Base-by-base conservation (phyloP, 2,888 invertebrate genomes). In the Neoascia interrupta region DNA sequence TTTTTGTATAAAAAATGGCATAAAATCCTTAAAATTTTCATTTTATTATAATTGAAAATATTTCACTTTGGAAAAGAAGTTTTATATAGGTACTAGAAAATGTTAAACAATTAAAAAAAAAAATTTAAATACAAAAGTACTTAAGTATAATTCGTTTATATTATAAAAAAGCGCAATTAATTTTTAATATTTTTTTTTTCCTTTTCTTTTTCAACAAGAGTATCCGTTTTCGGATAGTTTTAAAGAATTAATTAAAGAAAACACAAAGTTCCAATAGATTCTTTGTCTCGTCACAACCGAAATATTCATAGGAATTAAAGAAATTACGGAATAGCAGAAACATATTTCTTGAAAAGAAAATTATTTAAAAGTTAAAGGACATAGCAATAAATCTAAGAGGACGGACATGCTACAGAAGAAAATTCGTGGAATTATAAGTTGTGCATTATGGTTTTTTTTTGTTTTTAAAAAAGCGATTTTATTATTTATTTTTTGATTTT, bases 201-300 rank as follows among this genome's bases (percentile, higher is more conserved):
- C 16, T 16, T 43, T 45, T 47, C 2, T 47, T 45, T 53, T 61
- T 13, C 10, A 36, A 36, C 34, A 15, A 11, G 3, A 41, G 26
- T 8, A 60, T 51, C 39, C 56, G 49, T 43, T 43, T 28, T 47
- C 13, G 36, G 18, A 66, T 10, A 39, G 13, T 34, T 47, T 13
- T 13, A 31, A 19, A 13, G 11, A 18, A 49, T 37, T n/a, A 19
- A 45, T 43, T 15, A 15, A 28, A 18, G 45, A 49, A 61, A 36
- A 41, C 53, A 18, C 39, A 26, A 61, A 61, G 56, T 58, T 58
- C n/a, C 26, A 43, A 66, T 43, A 51, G 39, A 54, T 74, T 68
- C 60, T 61, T 74, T 68, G 64, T 66, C 58, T 54, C 60, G 72
- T 79, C 64, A 79, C 76, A 79, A 79, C 76, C 76, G 26, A 79